These are phyloP conservation scores for Semotilus atromaculatus DNA, from an alignment of 2,797 vertebrate genomes.

Conservation along the genomic window DNA sequence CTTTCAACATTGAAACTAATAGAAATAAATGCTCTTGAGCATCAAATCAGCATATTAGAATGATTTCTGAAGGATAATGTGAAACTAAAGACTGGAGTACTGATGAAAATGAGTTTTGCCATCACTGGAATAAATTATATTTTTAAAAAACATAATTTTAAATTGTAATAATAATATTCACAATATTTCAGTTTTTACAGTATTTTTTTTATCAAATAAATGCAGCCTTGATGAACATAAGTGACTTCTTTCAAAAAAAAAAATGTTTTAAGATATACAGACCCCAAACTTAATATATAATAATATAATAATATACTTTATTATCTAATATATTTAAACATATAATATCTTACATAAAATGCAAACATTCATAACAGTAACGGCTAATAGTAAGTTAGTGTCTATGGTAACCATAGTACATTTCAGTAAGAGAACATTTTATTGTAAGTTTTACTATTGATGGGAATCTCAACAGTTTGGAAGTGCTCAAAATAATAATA, in stretches of 20 bases:
- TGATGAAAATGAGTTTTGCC: not conserved
- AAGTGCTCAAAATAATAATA: not conserved
- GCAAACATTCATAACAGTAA: too few species aligned
- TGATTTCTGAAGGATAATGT: not conserved
- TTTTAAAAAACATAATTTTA: too few species aligned
- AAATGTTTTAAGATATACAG: too few species aligned
- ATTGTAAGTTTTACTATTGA: not conserved
- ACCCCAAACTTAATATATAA: too few species aligned
- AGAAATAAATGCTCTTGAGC: not conserved
- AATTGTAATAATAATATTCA: too few species aligned
- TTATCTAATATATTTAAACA: too few species aligned
- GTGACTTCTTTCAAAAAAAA: too few species aligned
- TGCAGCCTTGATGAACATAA: too few species aligned
- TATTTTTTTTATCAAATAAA: too few species aligned
- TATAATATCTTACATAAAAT: too few species aligned
- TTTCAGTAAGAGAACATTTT: not conserved
- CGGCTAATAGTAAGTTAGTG: not conserved
- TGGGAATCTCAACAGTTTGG: not conserved
- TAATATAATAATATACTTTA: too few species aligned
- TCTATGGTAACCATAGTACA: not conserved
- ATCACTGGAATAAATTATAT: not conserved
- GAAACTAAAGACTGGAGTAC: not conserved
- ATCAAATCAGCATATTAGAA: not conserved
- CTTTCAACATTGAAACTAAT: not conserved
- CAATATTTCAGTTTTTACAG: too few species aligned